phyloP scores from a whole-genome alignment of 53 echinoderm and acorn worm genomes.

The Echinometra lucunter region DNA sequence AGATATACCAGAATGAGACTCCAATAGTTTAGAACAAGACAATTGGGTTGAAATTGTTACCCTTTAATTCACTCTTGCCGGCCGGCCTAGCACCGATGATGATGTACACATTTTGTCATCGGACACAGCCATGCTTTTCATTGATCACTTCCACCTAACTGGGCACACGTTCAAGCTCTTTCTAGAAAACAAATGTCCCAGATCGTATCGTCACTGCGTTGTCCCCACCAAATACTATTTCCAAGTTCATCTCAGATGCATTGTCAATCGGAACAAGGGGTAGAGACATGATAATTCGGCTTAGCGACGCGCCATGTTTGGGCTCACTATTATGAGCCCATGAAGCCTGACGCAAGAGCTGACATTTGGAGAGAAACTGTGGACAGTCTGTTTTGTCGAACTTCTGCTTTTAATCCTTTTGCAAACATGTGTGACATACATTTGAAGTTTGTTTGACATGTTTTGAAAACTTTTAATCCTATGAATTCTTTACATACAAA shows the following conservation, averaged over 20 bases:
- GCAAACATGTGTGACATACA: not conserved
- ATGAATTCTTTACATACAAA: no score
- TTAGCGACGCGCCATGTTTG: conserved; percentile 12
- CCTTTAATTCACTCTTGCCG: not conserved
- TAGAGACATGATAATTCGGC: conserved; percentile 28
- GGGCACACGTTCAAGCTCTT: conserved; percentile 15
- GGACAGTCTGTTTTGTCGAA: not conserved
- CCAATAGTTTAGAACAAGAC: no score
- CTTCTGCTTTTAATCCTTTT: not conserved
- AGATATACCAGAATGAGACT: no score
- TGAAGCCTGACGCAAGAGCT: conserved; percentile 27
- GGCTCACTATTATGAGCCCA: not conserved
- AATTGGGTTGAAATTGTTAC: not conserved
- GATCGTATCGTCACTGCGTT: not conserved
- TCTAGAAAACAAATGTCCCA: not conserved
- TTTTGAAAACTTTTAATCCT: not conserved
- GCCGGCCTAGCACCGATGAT: not conserved
- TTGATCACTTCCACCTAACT: conserved; percentile 25
- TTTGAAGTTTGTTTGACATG: not conserved
- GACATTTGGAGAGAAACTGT: conserved; percentile 1
- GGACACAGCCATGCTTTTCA: not conserved
- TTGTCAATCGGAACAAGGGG: not conserved
- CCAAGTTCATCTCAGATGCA: conserved; percentile 11
- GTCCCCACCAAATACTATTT: conserved; percentile 5
- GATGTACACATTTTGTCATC: conserved; percentile 29